These are phyloP conservation scores for Callimico goeldii DNA, from an alignment of 2,797 vertebrate species.

Conservation along the genomic window DNA sequence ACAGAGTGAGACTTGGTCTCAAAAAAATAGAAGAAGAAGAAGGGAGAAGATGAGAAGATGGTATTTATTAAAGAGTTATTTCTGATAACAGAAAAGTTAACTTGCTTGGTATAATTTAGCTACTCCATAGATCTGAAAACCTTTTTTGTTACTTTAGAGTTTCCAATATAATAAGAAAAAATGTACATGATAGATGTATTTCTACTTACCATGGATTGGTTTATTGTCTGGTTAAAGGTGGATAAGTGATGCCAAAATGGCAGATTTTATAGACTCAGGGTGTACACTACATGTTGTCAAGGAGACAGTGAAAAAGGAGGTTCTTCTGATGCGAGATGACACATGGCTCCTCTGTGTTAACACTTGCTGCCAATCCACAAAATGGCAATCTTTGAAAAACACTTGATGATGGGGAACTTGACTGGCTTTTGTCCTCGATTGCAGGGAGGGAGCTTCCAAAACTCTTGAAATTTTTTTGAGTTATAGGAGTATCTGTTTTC, in stretches of 20 bases:
- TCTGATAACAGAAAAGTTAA: neutral
- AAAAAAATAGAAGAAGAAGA: neutral
- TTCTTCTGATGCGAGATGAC: neutral
- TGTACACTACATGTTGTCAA: neutral
- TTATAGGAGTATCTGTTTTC: neutral
- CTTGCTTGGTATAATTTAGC: neutral
- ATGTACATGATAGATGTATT: neutral
- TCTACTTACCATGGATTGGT: neutral
- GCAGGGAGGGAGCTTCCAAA: neutral
- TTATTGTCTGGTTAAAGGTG: neutral
- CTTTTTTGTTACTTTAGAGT: neutral
- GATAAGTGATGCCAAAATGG: neutral
- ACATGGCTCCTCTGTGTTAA: neutral
- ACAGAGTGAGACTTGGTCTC: neutral
- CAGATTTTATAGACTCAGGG: neutral
- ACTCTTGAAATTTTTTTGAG: neutral
- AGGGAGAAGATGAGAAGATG: neutral
- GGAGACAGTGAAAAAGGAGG: too few species aligned
- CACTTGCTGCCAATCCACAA: neutral
- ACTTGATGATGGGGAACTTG: neutral
- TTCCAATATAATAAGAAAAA: neutral
- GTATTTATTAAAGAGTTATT: neutral
- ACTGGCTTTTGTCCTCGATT: neutral
- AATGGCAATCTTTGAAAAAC: neutral
- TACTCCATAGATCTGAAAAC: neutral